These are phyloP conservation scores for Bryconaethiops microstoma DNA, from an alignment of 2,797 vertebrate species.

Conservation along the genomic window DNA sequence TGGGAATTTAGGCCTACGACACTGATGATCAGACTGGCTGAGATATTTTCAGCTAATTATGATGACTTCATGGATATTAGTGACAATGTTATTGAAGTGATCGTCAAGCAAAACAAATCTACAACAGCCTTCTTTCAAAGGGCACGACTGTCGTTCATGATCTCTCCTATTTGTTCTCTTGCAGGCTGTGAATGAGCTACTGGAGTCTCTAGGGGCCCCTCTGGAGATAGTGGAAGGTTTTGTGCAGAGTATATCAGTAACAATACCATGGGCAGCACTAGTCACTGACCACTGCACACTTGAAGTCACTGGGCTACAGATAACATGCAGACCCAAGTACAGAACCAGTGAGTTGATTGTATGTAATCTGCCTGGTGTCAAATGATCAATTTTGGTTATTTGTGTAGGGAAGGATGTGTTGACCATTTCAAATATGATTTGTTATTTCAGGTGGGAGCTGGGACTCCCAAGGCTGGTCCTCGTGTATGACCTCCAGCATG, in stretches of 20 bases:
- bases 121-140: neutral
- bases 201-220: conserved; percentile 87
- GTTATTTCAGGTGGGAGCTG: conserved; percentile 71
- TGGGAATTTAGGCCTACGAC: neutral
- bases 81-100: neutral
- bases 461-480: conserved; percentile 89
- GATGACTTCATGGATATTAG: no score
- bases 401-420: neutral
- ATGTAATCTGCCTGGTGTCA: neutral
- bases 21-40: neutral
- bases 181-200: conserved; percentile 89
- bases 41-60: neutral
- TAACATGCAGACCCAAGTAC: conserved; percentile 89
- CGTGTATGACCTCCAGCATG: conserved; percentile 93
- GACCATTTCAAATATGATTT: neutral
- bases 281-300: conserved; percentile 92
- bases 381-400: neutral
- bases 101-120: neutral
- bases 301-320: conserved; percentile 86
- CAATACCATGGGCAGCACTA: conserved; percentile 92
- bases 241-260: conserved; percentile 85
- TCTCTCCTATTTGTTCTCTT: neutral
- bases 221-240: conserved; percentile 92
- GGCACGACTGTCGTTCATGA: neutral
- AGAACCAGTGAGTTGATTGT: conserved; percentile 78